phyloP scores from a whole-genome alignment of 1,140 invertebrate genomes.

The Nasonia longicornis region DNA sequence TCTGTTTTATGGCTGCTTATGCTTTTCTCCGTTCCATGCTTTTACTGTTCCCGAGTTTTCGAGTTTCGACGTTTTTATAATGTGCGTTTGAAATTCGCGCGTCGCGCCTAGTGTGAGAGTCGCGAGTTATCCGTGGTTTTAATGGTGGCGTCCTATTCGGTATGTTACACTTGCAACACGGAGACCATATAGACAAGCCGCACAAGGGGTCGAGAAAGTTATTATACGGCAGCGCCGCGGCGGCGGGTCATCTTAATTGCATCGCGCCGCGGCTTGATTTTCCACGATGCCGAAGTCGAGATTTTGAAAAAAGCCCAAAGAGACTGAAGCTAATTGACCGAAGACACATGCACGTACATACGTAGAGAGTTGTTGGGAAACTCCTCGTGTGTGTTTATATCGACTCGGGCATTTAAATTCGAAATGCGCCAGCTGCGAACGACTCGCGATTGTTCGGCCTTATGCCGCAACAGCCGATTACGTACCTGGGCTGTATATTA shows the following conservation, averaged over 20 bases:
- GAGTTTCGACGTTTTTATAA: no score
- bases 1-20: no score
- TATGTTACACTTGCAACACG: not conserved
- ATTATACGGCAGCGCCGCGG: not conserved
- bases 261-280: no score
- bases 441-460: no score
- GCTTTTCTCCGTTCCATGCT: no score
- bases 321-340: not conserved
- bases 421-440: no score
- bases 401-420: no score
- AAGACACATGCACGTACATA: not conserved
- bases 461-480: not conserved
- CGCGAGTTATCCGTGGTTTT: no score
- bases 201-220: not conserved
- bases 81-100: no score
- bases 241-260: not conserved
- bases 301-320: not conserved
- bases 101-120: no score
- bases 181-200: not conserved
- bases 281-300: not conserved
- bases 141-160: no score
- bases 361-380: not conserved
- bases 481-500: not conserved
- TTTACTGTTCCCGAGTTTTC: no score
- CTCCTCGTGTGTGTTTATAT: not conserved